Percentiles rank a stretch among this genome's conserved stretches.
Conservation (phyloP, 2,888 invertebrate genomes). For the Orgyia antiqua region DNA sequence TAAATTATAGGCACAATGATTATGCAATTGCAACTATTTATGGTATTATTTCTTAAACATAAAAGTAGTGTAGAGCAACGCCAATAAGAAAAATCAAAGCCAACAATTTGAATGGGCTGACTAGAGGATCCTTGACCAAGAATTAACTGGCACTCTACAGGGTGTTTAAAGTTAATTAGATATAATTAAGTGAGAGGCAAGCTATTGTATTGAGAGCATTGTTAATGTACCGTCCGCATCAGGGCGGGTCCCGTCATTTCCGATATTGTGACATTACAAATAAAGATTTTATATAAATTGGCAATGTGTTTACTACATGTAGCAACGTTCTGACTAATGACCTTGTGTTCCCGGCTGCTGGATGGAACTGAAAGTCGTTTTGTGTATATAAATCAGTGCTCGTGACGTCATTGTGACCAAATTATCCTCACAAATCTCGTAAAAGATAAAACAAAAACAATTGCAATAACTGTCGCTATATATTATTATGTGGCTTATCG, state of each 20-base stretch:
- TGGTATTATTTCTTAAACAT: too few species aligned
- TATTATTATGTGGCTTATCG: slow-evolving; percentile 8
- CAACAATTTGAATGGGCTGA: too few species aligned
- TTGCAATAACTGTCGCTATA: slow-evolving; percentile 12
- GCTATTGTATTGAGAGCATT: too few species aligned
- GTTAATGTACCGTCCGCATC: slow-evolving; percentile 13
- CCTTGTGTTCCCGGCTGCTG: slow-evolving; percentile 63
- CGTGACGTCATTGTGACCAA: slow-evolving; percentile 69
- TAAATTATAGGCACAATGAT: too few species aligned
- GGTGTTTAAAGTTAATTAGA: too few species aligned
- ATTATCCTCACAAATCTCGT: slow-evolving; percentile 46
- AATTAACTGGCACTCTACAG: too few species aligned
- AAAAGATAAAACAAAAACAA: slow-evolving; percentile 30
- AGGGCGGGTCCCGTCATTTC: slow-evolving; percentile 57
- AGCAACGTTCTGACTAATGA: slow-evolving; percentile 50
- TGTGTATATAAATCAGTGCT: slow-evolving; percentile 69
- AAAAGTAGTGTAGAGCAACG: too few species aligned
- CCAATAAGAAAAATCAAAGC: too few species aligned
- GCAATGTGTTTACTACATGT: slow-evolving; percentile 62
- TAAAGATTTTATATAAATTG: slow-evolving; percentile 56
- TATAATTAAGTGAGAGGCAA: too few species aligned
- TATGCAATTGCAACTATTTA: too few species aligned
- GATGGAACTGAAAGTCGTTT: slow-evolving; percentile 61
- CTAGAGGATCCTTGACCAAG: too few species aligned
- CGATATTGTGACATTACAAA: slow-evolving; percentile 54